Evolutionary conservation across 2,888 invertebrate species (phyloP), one percentile per base, ranked within the genome.

Genomic region (Capitulum mitella): DNA sequence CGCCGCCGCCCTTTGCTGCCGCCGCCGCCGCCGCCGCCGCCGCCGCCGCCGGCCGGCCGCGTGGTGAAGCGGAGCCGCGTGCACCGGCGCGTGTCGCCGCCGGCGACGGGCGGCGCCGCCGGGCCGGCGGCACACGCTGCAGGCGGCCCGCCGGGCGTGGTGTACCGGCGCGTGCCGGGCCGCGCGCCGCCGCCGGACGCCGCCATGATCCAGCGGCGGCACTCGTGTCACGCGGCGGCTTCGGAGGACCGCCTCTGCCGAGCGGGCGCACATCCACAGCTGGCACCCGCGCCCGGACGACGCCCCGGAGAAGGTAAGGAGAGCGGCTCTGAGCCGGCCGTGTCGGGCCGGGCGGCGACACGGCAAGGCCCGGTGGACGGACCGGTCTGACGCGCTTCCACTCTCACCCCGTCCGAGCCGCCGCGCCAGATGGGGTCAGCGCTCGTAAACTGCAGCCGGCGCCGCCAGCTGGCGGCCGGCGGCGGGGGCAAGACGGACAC

Each of bases 151-250:
- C 64, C 64, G 22, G 34, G 37, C 6, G 70, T 26, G 26, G 70
- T 37, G 70, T 37, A 29, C 70, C 37, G 70, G 5, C 70, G 37
- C 70, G 70, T 34, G 37, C 37, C 70, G 37, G 70, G 70, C 70
- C 70, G 70, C 70, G 14, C 58, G 70, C 37, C 34, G 70, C 37
- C 37, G 70, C 22, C 37, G 37, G 29, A n/a, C 54, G 6, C 43
- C 6, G 6, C 12, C 6, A 5, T 43, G 43, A 12, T 43, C 43
- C 70, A 37, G 37, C 34, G 70, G 37, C 70, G 70, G 19, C 70
- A 70, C 70, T 70, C 70, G 70, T 70, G 70, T 32, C 32, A 70
- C 32, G 37, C 37, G 70, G 37, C 37, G 70, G 70, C 61, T 8
- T 6, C n/a, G 58, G 10, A 14, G n/a, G 58, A 22, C 58, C 5